These are phyloP conservation scores for Paramuricea clavata DNA, from an alignment of 92 coral and sea anemone species.

Conservation along the genomic window DNA sequence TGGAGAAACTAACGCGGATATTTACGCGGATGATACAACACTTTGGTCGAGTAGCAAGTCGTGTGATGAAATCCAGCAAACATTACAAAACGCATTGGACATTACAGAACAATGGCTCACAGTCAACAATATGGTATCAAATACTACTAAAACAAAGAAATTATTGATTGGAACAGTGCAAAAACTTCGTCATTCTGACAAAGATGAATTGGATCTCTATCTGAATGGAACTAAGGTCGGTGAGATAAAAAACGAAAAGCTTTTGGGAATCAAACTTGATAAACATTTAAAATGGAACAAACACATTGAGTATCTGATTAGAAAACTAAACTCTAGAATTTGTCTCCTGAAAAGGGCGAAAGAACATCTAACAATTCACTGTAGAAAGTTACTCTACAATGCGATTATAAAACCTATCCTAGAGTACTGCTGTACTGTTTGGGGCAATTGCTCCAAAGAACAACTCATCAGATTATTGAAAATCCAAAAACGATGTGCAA, in stretches of 20 bases:
- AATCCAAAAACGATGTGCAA: slow-evolving; percentile 49
- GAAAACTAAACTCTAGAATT: slow-evolving; percentile 31
- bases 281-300: background rate
- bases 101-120: background rate
- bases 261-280: background rate
- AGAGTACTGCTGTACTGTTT: slow-evolving; percentile 41
- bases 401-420: background rate
- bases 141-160: slow-evolving; percentile 49
- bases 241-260: background rate
- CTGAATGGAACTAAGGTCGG: background rate
- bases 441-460: slow-evolving; percentile 50
- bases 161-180: slow-evolving; percentile 43
- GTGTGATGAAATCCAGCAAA: background rate
- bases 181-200: background rate
- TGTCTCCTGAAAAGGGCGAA: background rate
- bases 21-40: slow-evolving; percentile 24
- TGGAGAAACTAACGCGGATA: background rate
- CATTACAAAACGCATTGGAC: background rate
- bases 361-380: background rate
- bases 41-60: background rate
- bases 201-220: background rate
- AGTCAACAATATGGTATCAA: slow-evolving; percentile 15
- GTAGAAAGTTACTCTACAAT: slow-evolving; percentile 29
- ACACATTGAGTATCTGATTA: background rate
- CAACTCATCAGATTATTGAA: slow-evolving; percentile 2